phyloP scores from a whole-genome alignment of 2,113 vertebrate genomes.

The Malurus alboscapulatus region DNA sequence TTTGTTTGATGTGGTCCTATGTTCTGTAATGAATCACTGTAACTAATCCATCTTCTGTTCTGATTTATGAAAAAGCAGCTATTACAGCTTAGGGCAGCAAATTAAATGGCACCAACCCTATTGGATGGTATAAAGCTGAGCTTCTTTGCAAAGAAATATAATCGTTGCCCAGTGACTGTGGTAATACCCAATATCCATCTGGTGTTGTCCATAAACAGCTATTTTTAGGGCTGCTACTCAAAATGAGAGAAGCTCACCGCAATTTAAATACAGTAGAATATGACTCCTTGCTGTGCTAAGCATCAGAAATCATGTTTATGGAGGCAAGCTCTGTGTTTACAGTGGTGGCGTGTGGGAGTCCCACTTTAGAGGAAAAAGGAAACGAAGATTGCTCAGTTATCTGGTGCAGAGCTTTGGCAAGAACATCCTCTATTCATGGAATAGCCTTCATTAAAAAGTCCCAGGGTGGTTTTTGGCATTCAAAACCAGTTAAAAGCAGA shows the following conservation, averaged over 20 bases:
- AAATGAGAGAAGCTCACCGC: constrained; percentile 2
- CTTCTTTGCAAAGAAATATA: constrained; percentile 57
- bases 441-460: constrained; percentile 45
- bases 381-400: constrained; percentile 51
- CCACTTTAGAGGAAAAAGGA: constrained; percentile 49
- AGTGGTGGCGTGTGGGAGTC: constrained; percentile 39
- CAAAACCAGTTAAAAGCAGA: constrained; percentile 48
- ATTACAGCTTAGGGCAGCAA: constrained; percentile 19
- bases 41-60: constrained; percentile 49
- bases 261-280: neutral
- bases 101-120: constrained; percentile 36
- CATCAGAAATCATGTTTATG: constrained; percentile 41
- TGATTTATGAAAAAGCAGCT: constrained; percentile 68
- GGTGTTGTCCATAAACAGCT: constrained; percentile 27
- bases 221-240: constrained; percentile 5
- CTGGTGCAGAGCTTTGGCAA: constrained; percentile 43
- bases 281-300: constrained; percentile 1
- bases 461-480: constrained; percentile 48
- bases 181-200: constrained; percentile 65
- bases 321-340: constrained; percentile 21
- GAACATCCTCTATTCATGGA: constrained; percentile 59
- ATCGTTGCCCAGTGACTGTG: constrained; percentile 19
- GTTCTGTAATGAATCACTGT: constrained; percentile 32
- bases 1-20: neutral
- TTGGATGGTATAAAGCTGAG: constrained; percentile 42